Percentiles rank a stretch among this genome's conserved stretches.
These are phyloP conservation scores for Pelagia noctiluca DNA, from an alignment of 30 jellyfish, hydroid and myxozoan genomes.

Conservation along the genomic window DNA sequence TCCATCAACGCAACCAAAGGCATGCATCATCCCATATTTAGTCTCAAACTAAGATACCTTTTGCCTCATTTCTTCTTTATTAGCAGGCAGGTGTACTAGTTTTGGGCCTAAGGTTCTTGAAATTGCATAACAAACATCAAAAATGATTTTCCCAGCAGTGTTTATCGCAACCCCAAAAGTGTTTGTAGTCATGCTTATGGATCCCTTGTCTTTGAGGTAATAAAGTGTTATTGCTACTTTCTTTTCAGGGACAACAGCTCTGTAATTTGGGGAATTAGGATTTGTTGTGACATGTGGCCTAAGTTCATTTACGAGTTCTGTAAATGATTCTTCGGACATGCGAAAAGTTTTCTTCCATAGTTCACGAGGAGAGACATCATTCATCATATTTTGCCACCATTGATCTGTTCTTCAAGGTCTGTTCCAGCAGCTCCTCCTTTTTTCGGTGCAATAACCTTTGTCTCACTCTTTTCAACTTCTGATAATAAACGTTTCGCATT, in stretches of 20 bases:
- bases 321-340: constrained; percentile 16
- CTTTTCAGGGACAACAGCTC: constrained; percentile 61
- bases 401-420: constrained; percentile 55
- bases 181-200: constrained; percentile 68
- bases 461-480: no score
- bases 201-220: constrained; percentile 49
- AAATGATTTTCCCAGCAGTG: constrained; percentile 14
- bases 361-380: constrained; percentile 31
- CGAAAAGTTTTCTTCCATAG: constrained; percentile 58
- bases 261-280: constrained; percentile 27
- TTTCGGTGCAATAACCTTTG: no score
- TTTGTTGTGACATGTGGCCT: constrained; percentile 33
- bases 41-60: constrained; percentile 45
- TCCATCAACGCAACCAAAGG: constrained; percentile 71
- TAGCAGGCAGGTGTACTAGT: constrained; percentile 17
- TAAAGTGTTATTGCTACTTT: constrained; percentile 56
- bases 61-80: constrained; percentile 14
- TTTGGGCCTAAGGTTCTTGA: constrained; percentile 25
- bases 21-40: constrained; percentile 56
- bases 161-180: constrained; percentile 44
- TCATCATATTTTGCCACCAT: constrained; percentile 64
- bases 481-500: no score
- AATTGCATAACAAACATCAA: constrained; percentile 47
- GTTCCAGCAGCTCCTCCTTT: no score
- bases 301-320: constrained; percentile 28